Conservation (phyloP, 1,140 invertebrate species). For the Glossosoma conforme region DNA sequence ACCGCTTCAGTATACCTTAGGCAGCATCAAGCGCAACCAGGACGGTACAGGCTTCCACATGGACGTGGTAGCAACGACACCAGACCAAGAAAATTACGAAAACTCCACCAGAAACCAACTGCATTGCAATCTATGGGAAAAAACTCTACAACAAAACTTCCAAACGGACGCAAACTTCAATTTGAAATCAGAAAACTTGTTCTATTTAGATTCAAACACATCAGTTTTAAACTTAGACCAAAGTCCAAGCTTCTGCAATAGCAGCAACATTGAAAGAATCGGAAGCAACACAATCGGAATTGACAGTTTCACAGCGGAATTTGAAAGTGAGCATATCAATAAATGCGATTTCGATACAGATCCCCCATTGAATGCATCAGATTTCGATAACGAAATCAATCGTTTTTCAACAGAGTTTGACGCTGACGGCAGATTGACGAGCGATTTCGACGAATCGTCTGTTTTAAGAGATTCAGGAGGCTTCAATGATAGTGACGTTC, state of each 20-base stretch:
- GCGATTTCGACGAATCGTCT: slow-evolving; percentile 10
- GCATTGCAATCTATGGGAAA: slow-evolving; percentile 19
- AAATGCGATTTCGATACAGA: slow-evolving; percentile 27
- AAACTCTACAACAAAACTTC: slow-evolving; percentile 13
- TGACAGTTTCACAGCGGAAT: slow-evolving; percentile 21
- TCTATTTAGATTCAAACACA: slow-evolving; percentile 16
- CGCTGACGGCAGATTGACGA: slow-evolving; percentile 1
- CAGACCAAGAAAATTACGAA: slow-evolving; percentile 3
- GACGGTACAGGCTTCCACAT: slow-evolving; percentile 27
- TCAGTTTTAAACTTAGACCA: slow-evolving; percentile 9
- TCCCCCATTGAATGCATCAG: slow-evolving; percentile 17
- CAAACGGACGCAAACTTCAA: slow-evolving; percentile 19
- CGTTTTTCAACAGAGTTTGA: slow-evolving; percentile 25
- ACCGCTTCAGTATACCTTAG: slow-evolving; percentile 26
- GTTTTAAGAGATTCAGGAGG: slow-evolving; percentile 4
- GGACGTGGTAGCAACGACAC: slow-evolving; percentile 26
- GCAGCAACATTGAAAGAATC: slow-evolving; percentile 11
- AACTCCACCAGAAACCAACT: slow-evolving; percentile 5
- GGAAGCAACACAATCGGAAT: slow-evolving; percentile 16
- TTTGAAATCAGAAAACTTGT: slow-evolving; percentile 27
- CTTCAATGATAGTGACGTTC: slow-evolving; percentile 11
- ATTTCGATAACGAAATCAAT: slow-evolving; percentile 27
- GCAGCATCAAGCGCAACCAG: slow-evolving; percentile 24
- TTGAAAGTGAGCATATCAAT: slow-evolving; percentile 15
- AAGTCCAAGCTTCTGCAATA: slow-evolving; percentile 13